Conservation (phyloP, 2,888 invertebrate genomes). For the Andrena bicolor region DNA sequence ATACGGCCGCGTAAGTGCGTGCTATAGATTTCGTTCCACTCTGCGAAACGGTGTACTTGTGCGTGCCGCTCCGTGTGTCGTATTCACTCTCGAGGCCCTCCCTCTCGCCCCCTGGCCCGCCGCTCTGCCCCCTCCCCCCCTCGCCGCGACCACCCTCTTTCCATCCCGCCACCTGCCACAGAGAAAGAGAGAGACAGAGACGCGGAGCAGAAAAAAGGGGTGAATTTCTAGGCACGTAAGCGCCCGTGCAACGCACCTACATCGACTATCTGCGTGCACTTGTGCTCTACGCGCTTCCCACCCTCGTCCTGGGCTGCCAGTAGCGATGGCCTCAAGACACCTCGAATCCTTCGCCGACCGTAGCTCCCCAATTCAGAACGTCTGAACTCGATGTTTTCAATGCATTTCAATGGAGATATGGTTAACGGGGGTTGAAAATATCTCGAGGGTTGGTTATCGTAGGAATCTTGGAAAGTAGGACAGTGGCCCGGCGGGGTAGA, state of each 20-base stretch:
- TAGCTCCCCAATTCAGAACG: no score
- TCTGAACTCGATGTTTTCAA: not conserved
- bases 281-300: constrained; percentile 69
- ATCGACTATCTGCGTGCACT: constrained; percentile 68
- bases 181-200: constrained; percentile 8
- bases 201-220: constrained; percentile 71
- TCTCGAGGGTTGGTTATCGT: no score
- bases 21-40: constrained; percentile 73
- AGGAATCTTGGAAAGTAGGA: no score
- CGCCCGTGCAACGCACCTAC: constrained; percentile 69
- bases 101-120: constrained; percentile 32
- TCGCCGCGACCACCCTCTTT: constrained; percentile 36
- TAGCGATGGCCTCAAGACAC: constrained; percentile 48
- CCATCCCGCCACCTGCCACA: constrained; percentile 60
- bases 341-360: constrained; percentile 5
- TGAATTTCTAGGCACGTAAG: constrained; percentile 81
- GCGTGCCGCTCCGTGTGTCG: constrained; percentile 76
- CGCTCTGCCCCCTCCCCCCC: constrained; percentile 8
- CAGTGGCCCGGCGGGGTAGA: no score
- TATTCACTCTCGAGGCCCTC: constrained; percentile 77
- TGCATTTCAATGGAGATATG: no score
- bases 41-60: constrained; percentile 78
- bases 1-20: constrained; percentile 66
- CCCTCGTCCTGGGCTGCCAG: constrained; percentile 49
- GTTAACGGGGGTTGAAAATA: no score